Evolutionary conservation across 2,888 invertebrate genomes (phyloP).

Genomic region (Eurytoma californica): DNA sequence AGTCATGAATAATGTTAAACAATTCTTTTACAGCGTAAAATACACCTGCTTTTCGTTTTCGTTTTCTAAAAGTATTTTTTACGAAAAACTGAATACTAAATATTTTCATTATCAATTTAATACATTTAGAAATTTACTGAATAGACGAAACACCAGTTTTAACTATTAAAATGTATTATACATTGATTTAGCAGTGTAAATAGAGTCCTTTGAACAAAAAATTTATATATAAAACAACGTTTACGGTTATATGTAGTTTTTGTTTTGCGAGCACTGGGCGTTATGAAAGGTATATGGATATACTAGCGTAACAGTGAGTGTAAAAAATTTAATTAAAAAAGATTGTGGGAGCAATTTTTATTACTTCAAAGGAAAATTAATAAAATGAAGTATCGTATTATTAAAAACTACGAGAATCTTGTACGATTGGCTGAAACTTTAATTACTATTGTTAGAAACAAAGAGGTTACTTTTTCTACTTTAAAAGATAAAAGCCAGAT

Average conservation of each 20-base stretch:
- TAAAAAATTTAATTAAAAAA: slow-evolving; percentile 30
- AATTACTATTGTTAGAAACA: background rate
- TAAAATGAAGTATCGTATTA: slow-evolving; percentile 18
- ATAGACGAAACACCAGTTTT: too few relatives aligned
- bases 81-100: too few relatives aligned
- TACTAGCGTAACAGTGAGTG: background rate
- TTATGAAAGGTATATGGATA: slow-evolving; percentile 1
- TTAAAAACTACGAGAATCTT: background rate
- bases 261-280: background rate
- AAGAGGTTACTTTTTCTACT: background rate
- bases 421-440: too few relatives aligned
- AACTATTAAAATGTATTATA: background rate
- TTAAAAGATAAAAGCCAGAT: too few relatives aligned
- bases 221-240: background rate
- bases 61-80: too few relatives aligned
- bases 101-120: too few relatives aligned
- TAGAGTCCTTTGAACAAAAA: too few relatives aligned
- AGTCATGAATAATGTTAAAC: too few relatives aligned
- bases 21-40: too few relatives aligned
- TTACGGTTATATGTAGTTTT: background rate
- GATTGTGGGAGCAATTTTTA: slow-evolving; percentile 19
- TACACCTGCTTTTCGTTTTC: too few relatives aligned
- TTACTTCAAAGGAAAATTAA: background rate
- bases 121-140: too few relatives aligned
- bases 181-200: background rate